phyloP scores from a whole-genome alignment of 2,888 invertebrate species.

The Cloeon dipterum region DNA sequence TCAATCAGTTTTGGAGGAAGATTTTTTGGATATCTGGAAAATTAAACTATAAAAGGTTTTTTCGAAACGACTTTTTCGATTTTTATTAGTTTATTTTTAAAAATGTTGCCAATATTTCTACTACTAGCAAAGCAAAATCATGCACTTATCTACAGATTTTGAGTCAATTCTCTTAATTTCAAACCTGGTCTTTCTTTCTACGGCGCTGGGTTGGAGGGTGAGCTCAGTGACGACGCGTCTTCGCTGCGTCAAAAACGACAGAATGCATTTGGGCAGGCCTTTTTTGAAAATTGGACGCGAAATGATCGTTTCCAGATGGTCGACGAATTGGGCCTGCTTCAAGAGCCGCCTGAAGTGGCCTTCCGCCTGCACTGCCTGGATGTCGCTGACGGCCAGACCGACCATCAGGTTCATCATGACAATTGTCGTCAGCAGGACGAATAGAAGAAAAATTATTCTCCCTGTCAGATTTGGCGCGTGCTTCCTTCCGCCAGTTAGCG shows the following conservation, averaged over 20 bases:
- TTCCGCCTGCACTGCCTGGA: constrained; percentile 27
- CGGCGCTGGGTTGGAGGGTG: background rate
- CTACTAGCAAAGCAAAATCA: no score
- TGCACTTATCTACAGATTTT: no score
- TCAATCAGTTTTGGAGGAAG: background rate
- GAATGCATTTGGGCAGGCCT: background rate
- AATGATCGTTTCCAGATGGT: constrained; percentile 14
- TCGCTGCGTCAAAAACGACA: background rate
- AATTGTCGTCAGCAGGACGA: constrained; percentile 26
- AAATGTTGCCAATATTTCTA: no score
- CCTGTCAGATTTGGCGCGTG: no score
- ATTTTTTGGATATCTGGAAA: background rate
- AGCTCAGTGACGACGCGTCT: background rate
- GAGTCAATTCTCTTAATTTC: no score
- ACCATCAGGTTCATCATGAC: constrained; percentile 30
- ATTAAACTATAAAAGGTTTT: no score
- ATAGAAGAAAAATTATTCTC: constrained; percentile 24
- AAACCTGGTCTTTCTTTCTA: no score
- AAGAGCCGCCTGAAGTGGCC: constrained; percentile 28
- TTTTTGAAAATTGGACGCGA: background rate
- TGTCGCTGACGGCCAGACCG: constrained; percentile 29
- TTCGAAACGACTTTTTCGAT: no score
- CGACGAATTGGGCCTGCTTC: constrained; percentile 28
- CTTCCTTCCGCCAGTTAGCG: no score
- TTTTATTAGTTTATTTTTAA: no score